phyloP scores from a whole-genome alignment of 1,140 invertebrate genomes.

The Elysia chlorotica region DNA sequence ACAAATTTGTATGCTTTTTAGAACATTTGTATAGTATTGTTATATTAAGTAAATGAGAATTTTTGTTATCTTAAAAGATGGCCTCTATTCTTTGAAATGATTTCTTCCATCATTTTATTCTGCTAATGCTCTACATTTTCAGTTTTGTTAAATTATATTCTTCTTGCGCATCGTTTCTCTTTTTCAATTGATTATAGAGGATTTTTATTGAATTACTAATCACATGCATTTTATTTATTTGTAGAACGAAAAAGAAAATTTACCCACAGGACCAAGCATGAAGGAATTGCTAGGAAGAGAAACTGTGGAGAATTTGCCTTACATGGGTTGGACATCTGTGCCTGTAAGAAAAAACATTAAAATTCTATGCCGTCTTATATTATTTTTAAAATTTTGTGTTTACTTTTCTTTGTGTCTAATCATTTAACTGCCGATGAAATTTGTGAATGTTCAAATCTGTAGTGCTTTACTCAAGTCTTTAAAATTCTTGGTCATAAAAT shows the following conservation, averaged over 20 bases:
- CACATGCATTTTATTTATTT: background rate
- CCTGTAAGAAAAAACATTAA: background rate
- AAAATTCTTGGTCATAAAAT: background rate
- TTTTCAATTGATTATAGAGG: background rate
- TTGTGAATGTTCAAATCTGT: background rate
- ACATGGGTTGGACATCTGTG: slow-evolving; percentile 40
- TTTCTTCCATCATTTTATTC: too few species aligned
- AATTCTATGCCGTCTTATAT: background rate
- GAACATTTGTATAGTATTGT: too few species aligned
- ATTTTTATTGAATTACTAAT: background rate
- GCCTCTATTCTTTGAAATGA: too few species aligned
- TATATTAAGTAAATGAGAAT: too few species aligned
- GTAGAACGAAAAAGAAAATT: slow-evolving; percentile 37
- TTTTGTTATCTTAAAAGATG: background rate
- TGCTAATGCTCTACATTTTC: background rate
- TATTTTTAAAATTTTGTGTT: background rate
- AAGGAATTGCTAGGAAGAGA: slow-evolving; percentile 39
- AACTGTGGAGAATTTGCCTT: slow-evolving; percentile 39
- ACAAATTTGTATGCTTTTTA: too few species aligned
- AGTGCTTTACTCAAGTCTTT: background rate
- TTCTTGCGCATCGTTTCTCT: background rate
- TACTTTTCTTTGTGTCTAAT: background rate
- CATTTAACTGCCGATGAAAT: background rate
- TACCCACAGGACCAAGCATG: slow-evolving; percentile 34
- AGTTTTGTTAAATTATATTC: too few species aligned